Percentiles rank a stretch among this genome's conserved stretches.
Conservation (phyloP, 2,113 vertebrate genomes). For the Saguinus midas region DNA sequence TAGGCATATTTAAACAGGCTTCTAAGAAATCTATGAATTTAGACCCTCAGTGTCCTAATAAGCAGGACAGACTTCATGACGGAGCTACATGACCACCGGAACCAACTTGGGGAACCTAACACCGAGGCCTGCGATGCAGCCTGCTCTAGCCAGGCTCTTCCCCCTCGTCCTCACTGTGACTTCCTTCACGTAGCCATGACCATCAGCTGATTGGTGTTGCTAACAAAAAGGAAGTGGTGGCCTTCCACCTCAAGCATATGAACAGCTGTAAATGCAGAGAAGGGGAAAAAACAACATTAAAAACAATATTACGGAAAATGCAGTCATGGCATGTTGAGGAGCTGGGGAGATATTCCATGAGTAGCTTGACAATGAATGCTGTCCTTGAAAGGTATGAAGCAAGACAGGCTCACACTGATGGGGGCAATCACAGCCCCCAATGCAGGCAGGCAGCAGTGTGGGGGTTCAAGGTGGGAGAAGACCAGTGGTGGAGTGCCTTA, state of each 20-base stretch:
- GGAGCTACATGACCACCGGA: neutral
- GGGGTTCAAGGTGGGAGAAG: too few species aligned
- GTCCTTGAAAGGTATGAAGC: neutral
- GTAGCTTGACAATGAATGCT: rapidly evolving
- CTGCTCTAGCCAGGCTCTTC: neutral
- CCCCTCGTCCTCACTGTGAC: neutral
- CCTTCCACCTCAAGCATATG: neutral
- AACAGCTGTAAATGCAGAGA: neutral
- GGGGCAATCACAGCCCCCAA: neutral
- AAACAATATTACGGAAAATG: neutral
- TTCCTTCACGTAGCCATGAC: neutral
- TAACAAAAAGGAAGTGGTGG: constrained; percentile 53
- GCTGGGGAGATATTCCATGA: rapidly evolving
- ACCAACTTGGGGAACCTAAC: neutral
- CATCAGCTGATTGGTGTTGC: constrained; percentile 38
- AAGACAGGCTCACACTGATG: neutral
- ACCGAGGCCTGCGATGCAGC: neutral
- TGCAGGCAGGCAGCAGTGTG: neutral
- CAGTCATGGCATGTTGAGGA: neutral
- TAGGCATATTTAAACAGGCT: neutral
- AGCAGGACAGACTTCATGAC: rapidly evolving
- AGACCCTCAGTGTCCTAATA: neutral
- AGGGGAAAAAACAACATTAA: neutral
- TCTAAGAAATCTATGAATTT: neutral
- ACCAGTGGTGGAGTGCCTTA: neutral